phyloP scores from a whole-genome alignment of 2,888 invertebrate genomes.

The Erpobdella octoculata region DNA sequence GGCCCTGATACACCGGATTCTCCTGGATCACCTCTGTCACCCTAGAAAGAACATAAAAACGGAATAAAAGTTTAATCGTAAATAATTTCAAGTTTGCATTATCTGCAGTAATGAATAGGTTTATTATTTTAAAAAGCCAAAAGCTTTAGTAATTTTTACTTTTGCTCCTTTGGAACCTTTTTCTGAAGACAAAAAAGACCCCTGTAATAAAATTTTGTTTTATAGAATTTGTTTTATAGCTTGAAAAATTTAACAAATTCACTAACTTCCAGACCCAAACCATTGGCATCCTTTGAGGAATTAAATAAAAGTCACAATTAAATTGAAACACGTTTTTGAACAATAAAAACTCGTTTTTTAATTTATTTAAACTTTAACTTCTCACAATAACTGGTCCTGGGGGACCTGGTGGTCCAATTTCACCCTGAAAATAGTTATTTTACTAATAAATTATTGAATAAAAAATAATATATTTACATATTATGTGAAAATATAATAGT shows the following conservation, averaged over 20 bases:
- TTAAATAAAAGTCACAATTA: background rate
- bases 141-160: background rate
- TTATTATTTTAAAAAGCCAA: background rate
- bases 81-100: background rate
- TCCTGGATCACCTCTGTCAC: slow-evolving; percentile 1
- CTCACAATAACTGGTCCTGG: slow-evolving; percentile 1
- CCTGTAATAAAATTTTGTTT: too few relatives aligned
- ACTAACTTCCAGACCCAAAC: too few relatives aligned
- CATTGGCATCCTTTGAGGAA: too few relatives aligned
- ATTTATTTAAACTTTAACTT: background rate
- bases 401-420: background rate
- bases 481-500: background rate
- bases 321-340: background rate
- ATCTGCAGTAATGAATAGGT: background rate
- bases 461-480: background rate
- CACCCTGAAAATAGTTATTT: slow-evolving; percentile 2
- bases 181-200: too few relatives aligned
- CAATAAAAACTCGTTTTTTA: background rate
- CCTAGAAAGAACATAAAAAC: background rate
- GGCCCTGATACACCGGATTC: background rate
- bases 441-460: background rate
- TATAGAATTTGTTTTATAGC: background rate
- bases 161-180: slow-evolving; percentile 1
- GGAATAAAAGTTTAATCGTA: background rate
- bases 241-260: too few relatives aligned